A percentile compares a stretch with the other conserved stretches of the same genome.
Evolutionary conservation across 2,113 vertebrate genomes (phyloP).

Genomic region (Rhinoptilus africanus): DNA sequence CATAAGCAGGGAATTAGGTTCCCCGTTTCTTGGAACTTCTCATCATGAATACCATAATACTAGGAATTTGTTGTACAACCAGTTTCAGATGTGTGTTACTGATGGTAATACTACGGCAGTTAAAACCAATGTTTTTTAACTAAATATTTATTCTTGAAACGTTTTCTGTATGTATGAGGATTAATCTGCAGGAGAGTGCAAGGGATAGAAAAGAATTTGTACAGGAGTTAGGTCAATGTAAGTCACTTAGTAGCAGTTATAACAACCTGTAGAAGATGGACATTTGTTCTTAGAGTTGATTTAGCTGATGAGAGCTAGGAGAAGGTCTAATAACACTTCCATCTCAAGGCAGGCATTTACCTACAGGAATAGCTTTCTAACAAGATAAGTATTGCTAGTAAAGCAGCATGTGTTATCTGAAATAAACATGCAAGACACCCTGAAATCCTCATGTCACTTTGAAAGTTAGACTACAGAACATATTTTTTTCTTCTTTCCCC

Average conservation of each 20-base stretch:
- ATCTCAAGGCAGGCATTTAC: not conserved
- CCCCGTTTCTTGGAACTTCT: not conserved
- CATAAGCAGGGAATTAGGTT: not conserved
- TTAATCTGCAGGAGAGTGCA: not conserved
- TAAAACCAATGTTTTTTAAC: accelerated
- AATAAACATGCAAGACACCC: not conserved
- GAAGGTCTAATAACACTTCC: not conserved
- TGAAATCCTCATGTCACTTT: not conserved
- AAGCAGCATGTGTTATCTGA: not conserved
- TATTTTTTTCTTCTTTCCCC: no score
- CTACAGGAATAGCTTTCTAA: not conserved
- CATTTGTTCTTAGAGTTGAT: not conserved
- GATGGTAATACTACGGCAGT: not conserved
- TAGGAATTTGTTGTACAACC: not conserved
- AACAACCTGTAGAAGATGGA: not conserved
- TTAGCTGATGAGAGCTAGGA: not conserved
- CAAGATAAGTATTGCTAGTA: not conserved
- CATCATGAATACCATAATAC: accelerated
- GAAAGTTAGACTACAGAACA: not conserved
- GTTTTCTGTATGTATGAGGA: not conserved
- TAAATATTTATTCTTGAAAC: not conserved
- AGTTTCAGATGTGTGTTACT: not conserved
- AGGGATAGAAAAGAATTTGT: not conserved
- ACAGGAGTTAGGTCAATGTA: not conserved
- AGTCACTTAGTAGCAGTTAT: not conserved